Evolutionary conservation across 1,140 invertebrate species (phyloP), one percentile per base, ranked within the genome.

Genomic region (Drosophila albomicans): DNA sequence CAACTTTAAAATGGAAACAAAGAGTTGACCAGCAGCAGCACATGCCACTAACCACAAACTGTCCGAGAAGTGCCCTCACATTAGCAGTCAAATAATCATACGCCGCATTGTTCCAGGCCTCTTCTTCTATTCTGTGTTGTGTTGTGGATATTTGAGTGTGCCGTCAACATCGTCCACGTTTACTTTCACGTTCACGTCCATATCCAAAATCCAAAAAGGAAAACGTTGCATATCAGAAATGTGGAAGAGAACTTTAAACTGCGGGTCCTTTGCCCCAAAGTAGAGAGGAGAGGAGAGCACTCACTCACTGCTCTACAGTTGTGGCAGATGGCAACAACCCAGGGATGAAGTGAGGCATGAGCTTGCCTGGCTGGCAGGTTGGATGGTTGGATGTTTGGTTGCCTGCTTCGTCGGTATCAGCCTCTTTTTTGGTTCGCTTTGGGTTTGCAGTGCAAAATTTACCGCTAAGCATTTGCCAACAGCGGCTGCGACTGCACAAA

Each of bases 401-500:
- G 38, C 7, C 43, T 56, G 43, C 5, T 15, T 49, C 57, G 20
- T 49, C 57, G 20, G 43, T 13, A 30, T 8, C 38, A 16, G 52
- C 70, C 25, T 56, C 25, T 15, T 56, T 51, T 71, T 62, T 45
- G 62, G 49, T 65, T 61, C 10, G 57, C 41, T 63, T 68, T 61
- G 64, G 46, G 51, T 63, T 70, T 35, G 28, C 67, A 71, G 74
- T 72, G 46, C 74, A 35, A 70, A 85, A 85, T 88, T 80, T 88
- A 82, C 80, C 84, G 76, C 84, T 82, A 88, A 88, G 70, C 84
- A 82, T 78, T 81, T 85, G 82, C 75, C 78, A 85, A 85, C 81
- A 74, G 59, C 41, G 59, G 41, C 3, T 25, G 20, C 65, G 30
- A 69, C 43, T 62, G 65, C 72, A 71, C 67, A 84, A 68, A 56